Conservation (phyloP, 2,113 vertebrate genomes). For the Forbesichthys agassizii region DNA sequence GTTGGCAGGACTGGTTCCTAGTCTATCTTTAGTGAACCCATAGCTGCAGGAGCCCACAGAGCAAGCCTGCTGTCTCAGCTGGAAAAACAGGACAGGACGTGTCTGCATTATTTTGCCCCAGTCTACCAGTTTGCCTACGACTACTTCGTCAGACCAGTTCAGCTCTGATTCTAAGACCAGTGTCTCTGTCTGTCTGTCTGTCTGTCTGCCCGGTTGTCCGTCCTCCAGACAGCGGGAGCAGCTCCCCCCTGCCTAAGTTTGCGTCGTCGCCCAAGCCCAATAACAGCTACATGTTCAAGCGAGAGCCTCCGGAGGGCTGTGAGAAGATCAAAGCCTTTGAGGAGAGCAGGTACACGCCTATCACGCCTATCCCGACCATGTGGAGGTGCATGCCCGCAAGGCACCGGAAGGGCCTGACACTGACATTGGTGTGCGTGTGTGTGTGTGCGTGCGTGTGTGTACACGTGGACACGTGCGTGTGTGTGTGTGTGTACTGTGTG, state of each 20-base stretch:
- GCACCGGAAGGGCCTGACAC: too few species aligned
- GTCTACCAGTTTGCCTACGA: too few species aligned
- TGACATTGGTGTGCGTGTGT: neutral
- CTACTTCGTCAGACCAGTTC: neutral
- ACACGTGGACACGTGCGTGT: too few species aligned
- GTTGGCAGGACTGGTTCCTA: neutral
- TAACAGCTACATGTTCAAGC: conserved; percentile 99
- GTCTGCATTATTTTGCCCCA: neutral
- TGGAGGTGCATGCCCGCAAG: too few species aligned
- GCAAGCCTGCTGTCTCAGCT: neutral
- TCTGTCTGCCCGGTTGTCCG: conserved; percentile 55
- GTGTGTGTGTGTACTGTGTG: too few species aligned
- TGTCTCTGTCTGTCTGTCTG: conserved; percentile 49
- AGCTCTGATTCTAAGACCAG: neutral
- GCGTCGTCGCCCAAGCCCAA: conserved; percentile 99
- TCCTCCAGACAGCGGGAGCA: conserved; percentile 93
- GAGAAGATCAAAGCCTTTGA: conserved; percentile 99
- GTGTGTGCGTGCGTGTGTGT: neutral
- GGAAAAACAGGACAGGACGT: neutral
- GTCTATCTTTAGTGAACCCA: neutral
- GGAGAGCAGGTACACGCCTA: conserved; percentile 87
- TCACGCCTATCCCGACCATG: neutral
- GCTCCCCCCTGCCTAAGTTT: conserved; percentile 98
- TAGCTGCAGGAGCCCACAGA: neutral
- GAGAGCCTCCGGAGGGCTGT: conserved; percentile 98